Evolutionary conservation across 35 echinoderm and acorn worm genomes (phyloP), one percentile per base, ranked within the genome.

Genomic region (Ophiothrix spiculata): DNA sequence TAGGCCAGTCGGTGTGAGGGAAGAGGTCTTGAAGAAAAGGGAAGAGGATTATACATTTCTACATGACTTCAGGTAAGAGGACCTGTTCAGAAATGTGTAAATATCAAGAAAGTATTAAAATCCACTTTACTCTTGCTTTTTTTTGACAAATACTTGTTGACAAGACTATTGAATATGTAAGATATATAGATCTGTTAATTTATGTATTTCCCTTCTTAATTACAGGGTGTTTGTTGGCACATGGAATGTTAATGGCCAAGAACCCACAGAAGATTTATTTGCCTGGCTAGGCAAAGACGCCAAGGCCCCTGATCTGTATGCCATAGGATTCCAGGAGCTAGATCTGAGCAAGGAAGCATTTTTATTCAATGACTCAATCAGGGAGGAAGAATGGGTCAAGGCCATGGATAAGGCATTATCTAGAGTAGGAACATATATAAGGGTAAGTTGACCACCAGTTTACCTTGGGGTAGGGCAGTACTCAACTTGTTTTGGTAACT

Each of bases 301-400:
- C 17, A 75, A 35, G 25, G 37, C 78, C 28, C 91, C 95, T 35
- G 91, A 93, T 77, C 88, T 97, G 56, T 97, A 97, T 63, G 95
- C 88, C 6, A 87, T 97, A 4, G 95, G 95, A 37, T 97, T 97
- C 78, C 95, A 97, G 60, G 95, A 97, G 42, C 56, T 97, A 34
- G 95, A 97, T 54, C 85, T 97, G 0, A 97, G 95, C 86, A 97
- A 97, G 69, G 95, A 97, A 75, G 95, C 95, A 1, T 97, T 97
- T 39, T 39, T 97, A 29, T 97, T 97, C 81, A 97, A 97, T 73
- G 95, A 97, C 56, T 97, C 95, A 11, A 81, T 83, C 12, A 85
- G 91, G 85, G 95, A 97, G 56, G 95, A 97, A 33, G 95, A 97
- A 46, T 97, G 95, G 95, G 74, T 84, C 38, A 87, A 79, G 77